Evolutionary conservation across 2,888 invertebrate species (phyloP), one percentile per base, ranked within the genome.

Genomic region (Synergus itoensis): DNA sequence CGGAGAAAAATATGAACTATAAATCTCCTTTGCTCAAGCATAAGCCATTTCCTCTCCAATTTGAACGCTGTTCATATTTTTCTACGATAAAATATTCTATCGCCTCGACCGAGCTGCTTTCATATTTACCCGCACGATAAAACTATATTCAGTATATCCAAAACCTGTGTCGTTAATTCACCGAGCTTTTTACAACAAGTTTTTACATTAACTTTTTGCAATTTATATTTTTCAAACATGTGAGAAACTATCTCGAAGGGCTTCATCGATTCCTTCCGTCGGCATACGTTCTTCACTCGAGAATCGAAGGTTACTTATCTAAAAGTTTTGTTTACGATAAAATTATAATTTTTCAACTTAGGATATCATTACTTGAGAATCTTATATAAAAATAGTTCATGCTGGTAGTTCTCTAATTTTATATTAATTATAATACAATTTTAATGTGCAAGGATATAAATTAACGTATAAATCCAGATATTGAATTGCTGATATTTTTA

Each of bases 1-100:
- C 78, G 80, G 77, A 81, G 80, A 85, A 85, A 86, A 84, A 87
- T 85, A 83, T 87, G 86, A 83, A 85, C 86, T 53, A 84, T 84
- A 84, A 84, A 84, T 84, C 81, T 82, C 75, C 67, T 60, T 75
- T 63, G 77, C 73, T 73, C 36, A 53, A 73, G 53, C 73, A 73
- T 73, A 73, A 73, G 53, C 73, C 53, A 53, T 73, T 36, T 48
- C 53, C 73, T 53, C 53, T 73, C 53, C 53, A 73, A 73, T 73
- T 73, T 73, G 36, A 73, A 73, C 53, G 53, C 53, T 18, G 36
- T 53, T n/a, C 48, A 36, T 73, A 53, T 73, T 73, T 73, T 73
- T 36, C n/a, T 53, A 73, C 36, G 36, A 40, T 73, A 73, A 73
- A 53, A 73, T 73, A 73, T 73, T 73, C 73, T 57, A 73, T 73